phyloP scores from a whole-genome alignment of 2,888 invertebrate genomes.

The Epistrophella euchroma region DNA sequence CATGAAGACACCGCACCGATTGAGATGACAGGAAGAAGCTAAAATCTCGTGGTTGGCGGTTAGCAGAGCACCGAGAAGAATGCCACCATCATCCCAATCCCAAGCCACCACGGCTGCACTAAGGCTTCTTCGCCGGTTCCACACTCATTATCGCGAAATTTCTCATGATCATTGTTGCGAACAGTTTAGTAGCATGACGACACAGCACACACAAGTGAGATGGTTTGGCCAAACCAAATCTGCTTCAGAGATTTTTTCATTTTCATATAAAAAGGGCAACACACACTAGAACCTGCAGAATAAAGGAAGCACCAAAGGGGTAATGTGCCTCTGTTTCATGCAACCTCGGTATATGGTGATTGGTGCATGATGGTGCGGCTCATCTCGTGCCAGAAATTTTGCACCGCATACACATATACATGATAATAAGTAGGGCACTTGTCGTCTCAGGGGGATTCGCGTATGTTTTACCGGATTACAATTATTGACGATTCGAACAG shows the following conservation, averaged over 20 bases:
- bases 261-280: conserved; percentile 9
- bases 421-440: conserved; percentile 74
- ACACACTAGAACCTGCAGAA: conserved; percentile 34
- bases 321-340: conserved; percentile 51
- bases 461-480: conserved; percentile 55
- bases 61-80: conserved; percentile 68
- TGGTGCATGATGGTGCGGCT: conserved; percentile 24
- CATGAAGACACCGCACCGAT: conserved; percentile 73
- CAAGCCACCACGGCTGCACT: conserved; percentile 59
- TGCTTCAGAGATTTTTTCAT: conserved; percentile 6
- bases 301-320: conserved; percentile 33
- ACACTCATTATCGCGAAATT: conserved; percentile 77
- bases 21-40: conserved; percentile 76
- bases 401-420: not conserved
- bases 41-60: conserved; percentile 77
- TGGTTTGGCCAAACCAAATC: not conserved
- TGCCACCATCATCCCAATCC: conserved; percentile 36
- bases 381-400: conserved; percentile 65
- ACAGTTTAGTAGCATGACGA: conserved; percentile 73
- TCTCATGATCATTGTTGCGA: conserved; percentile 76
- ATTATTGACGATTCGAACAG: conserved; percentile 63
- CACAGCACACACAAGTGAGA: conserved; percentile 43
- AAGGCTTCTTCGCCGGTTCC: conserved; percentile 74
- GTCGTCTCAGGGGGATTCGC: conserved; percentile 53
- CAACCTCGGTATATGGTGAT: conserved; percentile 1